Base-by-base conservation (phyloP, 2,888 invertebrate species). In the Phlogophora meticulosa region DNA sequence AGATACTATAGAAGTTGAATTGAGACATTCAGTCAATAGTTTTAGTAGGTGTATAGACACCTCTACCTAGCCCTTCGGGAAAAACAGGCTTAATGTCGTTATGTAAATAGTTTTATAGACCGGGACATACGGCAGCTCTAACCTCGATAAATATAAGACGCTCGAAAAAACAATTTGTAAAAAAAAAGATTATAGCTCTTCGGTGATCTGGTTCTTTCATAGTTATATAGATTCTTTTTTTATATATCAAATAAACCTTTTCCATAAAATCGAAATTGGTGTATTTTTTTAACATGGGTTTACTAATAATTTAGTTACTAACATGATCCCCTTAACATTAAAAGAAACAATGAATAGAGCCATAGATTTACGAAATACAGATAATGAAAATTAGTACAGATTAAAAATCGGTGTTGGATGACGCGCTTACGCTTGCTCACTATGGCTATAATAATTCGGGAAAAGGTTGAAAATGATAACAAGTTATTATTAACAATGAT, bases 231-330 rank as follows among this genome's bases (percentile, higher is more conserved):
- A 90, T 90, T 89, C 86, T 89, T 90, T 91, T n/a, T 93, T 91
- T 93, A 93, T 93, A 94, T 93, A 93, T 93, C 90, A 92, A 94
- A 94, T 93, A 88, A 94, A 94, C 92, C 94, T 94, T 94, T 94
- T 93, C 94, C 93, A 94, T 94, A 93, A 94, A 95, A 95, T 94
- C 94, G 88, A 94, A 72, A 87, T 86, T 92, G 94, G 95, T 94
- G 95, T 95, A 95, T 95, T 95, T 90, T 95, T 95, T 95, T 95
- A 95, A 95, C 94, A 94, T 95, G 95, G 95, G 95, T 85, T 83
- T 92, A 95, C 95, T 95, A 95, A 95, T 95, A 81, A 82, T 80
- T 84, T 90, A 92, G 91, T 86, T 85, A 94, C 95, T 95, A 95
- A 95, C 94, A 84, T 42, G 65, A 84, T 67, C 75, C 86, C 80